Percentiles rank a stretch among this genome's conserved stretches.
Conservation (phyloP, 2,888 invertebrate genomes). For the Rhingia campestris region DNA sequence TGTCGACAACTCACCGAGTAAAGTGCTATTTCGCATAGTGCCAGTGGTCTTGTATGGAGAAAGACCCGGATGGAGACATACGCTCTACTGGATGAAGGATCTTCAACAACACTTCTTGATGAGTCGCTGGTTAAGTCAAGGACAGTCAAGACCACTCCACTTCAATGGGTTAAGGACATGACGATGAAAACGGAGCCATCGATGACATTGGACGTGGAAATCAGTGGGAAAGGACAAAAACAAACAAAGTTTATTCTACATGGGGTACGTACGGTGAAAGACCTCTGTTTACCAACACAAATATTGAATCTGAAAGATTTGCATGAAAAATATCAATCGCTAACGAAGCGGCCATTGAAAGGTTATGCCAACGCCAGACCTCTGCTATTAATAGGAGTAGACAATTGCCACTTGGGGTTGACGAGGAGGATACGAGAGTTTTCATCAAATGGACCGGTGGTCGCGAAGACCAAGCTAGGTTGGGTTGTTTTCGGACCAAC, state of each 20-base stretch:
- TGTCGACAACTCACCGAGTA: not conserved
- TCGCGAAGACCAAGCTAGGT: too few species aligned
- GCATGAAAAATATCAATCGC: not conserved
- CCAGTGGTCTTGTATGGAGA: not conserved
- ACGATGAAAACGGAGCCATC: not conserved
- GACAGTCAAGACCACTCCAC: too few species aligned
- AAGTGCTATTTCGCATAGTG: not conserved
- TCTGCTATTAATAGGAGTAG: too few species aligned
- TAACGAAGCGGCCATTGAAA: not conserved
- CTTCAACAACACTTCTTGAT: not conserved
- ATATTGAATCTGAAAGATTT: not conserved
- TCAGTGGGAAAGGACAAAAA: not conserved
- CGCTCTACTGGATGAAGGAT: constrained; percentile 2
- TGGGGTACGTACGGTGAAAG: constrained; percentile 3
- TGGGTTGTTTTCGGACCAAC: too few species aligned
- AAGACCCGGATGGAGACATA: not conserved
- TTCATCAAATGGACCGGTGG: not conserved
- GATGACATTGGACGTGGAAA: not conserved
- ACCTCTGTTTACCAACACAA: not conserved
- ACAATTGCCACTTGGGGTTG: not conserved
- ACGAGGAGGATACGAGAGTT: not conserved
- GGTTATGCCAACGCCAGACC: not conserved
- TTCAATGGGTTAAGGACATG: not conserved
- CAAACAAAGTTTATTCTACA: not conserved
- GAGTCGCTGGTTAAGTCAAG: not conserved